Conservation (phyloP, 1,140 invertebrate species). For the Laupala kohalensis region DNA sequence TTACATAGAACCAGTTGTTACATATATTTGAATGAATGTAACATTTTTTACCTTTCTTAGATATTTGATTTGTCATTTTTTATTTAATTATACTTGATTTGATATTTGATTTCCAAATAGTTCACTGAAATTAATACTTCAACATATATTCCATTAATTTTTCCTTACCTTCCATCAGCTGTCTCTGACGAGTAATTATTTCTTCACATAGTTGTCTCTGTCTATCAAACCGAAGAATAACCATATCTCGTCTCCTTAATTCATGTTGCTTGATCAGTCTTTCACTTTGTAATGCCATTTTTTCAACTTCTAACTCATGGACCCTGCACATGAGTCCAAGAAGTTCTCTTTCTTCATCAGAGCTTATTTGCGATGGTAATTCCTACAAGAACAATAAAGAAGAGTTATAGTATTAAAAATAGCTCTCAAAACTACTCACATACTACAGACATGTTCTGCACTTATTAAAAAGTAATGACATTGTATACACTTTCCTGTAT, state of each 20-base stretch:
- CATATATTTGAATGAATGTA: constrained; percentile 6
- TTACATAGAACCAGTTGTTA: too few species aligned
- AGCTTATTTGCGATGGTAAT: constrained; percentile 66
- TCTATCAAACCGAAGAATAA: constrained; percentile 68
- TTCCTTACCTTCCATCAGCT: constrained; percentile 74
- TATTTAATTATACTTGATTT: too few species aligned
- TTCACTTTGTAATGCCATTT: constrained; percentile 78
- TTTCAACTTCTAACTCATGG: constrained; percentile 84
- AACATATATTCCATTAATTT: too few species aligned
- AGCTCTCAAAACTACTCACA: too few species aligned
- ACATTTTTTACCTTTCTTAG: not conserved
- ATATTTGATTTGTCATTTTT: too few species aligned
- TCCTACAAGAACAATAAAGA: constrained; percentile 44
- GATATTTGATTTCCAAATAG: too few species aligned
- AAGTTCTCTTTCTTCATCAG: constrained; percentile 75
- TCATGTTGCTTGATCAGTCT: constrained; percentile 72
- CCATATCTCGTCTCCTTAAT: constrained; percentile 64
- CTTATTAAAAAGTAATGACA: too few species aligned
- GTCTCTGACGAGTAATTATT: constrained; percentile 75
- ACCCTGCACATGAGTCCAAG: constrained; percentile 70
- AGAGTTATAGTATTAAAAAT: too few species aligned
- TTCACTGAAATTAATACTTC: too few species aligned
- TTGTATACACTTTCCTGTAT: too few species aligned
- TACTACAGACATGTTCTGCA: too few species aligned
- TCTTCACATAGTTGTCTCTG: constrained; percentile 78